A percentile compares a stretch with the other conserved stretches of the same genome.
Evolutionary conservation across 2,113 vertebrate genomes (phyloP).

Genomic region (Ameiurus melas): DNA sequence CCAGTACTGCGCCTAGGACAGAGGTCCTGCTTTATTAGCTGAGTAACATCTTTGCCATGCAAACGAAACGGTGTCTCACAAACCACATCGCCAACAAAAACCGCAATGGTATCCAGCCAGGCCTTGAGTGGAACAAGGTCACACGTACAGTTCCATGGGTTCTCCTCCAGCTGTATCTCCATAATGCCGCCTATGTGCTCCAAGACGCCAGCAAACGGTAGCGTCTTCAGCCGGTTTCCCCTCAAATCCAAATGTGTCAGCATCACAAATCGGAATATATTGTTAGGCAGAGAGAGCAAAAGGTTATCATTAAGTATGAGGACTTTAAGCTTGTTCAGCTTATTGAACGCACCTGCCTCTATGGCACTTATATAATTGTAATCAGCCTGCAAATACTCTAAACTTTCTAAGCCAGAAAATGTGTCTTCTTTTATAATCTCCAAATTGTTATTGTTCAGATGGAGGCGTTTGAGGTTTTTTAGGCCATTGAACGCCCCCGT

Average conservation of each 20-base stretch:
- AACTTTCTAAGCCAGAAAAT: constrained; percentile 89
- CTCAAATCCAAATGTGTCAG: constrained; percentile 96
- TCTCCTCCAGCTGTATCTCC: constrained; percentile 98
- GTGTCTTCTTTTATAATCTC: constrained; percentile 93
- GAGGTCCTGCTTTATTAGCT: constrained; percentile 94
- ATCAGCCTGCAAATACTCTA: constrained; percentile 97
- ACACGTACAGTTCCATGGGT: constrained; percentile 98
- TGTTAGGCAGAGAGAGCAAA: constrained; percentile 88
- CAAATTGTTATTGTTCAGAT: constrained; percentile 97
- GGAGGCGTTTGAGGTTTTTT: constrained; percentile 88
- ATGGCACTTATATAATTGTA: constrained; percentile 98
- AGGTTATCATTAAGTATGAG: constrained; percentile 99
- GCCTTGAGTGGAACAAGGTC: constrained; percentile 93
- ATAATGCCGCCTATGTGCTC: constrained; percentile 98
- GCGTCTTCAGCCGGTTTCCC: constrained; percentile 90
- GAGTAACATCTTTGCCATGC: constrained; percentile 94
- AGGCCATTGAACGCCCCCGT: constrained; percentile 89
- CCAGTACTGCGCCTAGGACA: constrained; percentile 86
- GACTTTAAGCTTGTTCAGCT: constrained; percentile 95
- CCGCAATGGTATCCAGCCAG: constrained; percentile 94
- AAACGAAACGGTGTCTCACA: constrained; percentile 95
- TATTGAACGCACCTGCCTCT: constrained; percentile 91
- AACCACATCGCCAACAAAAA: constrained; percentile 96
- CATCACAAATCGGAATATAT: constrained; percentile 96
- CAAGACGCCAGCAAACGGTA: constrained; percentile 94